phyloP scores from a whole-genome alignment of 2,113 vertebrate species.

The Cryptomyrus ogoouensis region DNA sequence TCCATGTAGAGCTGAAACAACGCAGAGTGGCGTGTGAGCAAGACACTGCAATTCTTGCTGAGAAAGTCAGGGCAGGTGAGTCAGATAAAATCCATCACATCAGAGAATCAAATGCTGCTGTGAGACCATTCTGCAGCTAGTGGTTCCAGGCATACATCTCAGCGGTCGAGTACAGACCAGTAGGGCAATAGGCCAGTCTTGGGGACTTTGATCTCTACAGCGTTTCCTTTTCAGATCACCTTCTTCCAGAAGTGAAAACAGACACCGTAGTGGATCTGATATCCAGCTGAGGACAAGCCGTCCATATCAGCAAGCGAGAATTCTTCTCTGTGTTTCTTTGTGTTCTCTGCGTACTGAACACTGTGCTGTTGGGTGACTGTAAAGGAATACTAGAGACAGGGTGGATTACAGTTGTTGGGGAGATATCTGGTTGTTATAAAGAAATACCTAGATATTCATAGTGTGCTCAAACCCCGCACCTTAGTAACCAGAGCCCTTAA shows the following conservation, averaged over 20 bases:
- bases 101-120: neutral
- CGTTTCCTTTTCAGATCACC: neutral
- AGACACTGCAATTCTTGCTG: neutral
- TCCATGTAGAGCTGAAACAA: neutral
- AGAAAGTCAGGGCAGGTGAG: neutral
- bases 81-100: slow-evolving; percentile 26
- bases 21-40: neutral
- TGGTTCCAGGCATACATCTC: neutral
- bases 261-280: slow-evolving; percentile 19
- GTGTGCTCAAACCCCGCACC: slow-evolving; percentile 30
- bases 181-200: neutral
- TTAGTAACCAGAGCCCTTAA: slow-evolving; percentile 51
- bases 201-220: neutral
- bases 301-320: slow-evolving; percentile 33
- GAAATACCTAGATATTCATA: slow-evolving; percentile 44
- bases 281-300: slow-evolving; percentile 45
- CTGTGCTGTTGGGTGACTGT: slow-evolving; percentile 45
- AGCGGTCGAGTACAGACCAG: neutral
- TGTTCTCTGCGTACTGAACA: slow-evolving; percentile 34
- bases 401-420: slow-evolving; percentile 29
- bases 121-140: neutral
- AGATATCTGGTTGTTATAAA: slow-evolving; percentile 29
- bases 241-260: slow-evolving; percentile 31
- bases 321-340: slow-evolving; percentile 42
- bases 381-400: slow-evolving; percentile 46